phyloP scores from a whole-genome alignment of 2,113 vertebrate genomes.

The Tetrax tetrax region DNA sequence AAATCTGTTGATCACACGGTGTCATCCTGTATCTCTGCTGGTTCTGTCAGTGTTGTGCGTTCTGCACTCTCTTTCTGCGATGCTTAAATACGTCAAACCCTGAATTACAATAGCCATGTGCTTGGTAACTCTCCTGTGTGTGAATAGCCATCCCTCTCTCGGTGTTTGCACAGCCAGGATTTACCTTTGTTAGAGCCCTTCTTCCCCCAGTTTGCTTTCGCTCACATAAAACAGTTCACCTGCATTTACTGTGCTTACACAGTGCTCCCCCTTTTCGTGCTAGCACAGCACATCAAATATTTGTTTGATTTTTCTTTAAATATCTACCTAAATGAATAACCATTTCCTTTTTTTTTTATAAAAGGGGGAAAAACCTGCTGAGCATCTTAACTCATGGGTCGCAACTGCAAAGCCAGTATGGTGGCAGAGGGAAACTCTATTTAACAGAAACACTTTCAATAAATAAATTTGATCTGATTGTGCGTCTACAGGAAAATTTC shows the following conservation, averaged over 20 bases:
- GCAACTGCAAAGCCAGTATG: not conserved
- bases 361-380: no score
- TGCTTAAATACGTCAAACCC: not conserved
- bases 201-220: not conserved
- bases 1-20: not conserved
- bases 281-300: not conserved
- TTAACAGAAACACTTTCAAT: not conserved
- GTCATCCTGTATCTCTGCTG: not conserved
- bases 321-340: not conserved
- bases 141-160: not conserved
- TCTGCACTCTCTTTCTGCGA: not conserved
- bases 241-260: not conserved
- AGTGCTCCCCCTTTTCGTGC: not conserved
- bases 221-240: not conserved
- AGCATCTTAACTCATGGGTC: not conserved
- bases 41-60: not conserved
- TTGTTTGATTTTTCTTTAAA: conserved; percentile 6
- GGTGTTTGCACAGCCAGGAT: not conserved
- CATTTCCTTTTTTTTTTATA: not conserved
- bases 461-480: not conserved
- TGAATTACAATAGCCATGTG: not conserved
- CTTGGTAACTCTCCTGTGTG: not conserved
- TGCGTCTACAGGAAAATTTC: not conserved
- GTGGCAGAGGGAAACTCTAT: not conserved
- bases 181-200: not conserved